Percentiles rank a stretch among this genome's conserved stretches.
phyloP scores from a whole-genome alignment of 2,113 vertebrate genomes.

The Engystomops pustulosus region DNA sequence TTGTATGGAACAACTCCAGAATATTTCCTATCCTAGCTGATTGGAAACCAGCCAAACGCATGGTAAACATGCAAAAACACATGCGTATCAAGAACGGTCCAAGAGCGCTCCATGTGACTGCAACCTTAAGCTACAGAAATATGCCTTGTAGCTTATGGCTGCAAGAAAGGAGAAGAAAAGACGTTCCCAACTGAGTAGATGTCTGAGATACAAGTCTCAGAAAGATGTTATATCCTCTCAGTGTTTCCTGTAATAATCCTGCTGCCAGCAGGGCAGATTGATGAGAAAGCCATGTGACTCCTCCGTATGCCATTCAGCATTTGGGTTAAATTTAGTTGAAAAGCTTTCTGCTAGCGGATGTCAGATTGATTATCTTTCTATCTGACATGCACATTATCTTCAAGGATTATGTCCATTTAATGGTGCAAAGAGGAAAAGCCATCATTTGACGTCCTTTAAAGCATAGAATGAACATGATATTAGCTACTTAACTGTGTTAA shows the following conservation, averaged over 20 bases:
- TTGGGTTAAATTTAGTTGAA: constrained; percentile 57
- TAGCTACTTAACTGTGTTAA: constrained; percentile 17
- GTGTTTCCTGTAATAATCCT: constrained; percentile 17
- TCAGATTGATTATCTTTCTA: constrained; percentile 46
- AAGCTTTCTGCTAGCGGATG: constrained; percentile 39
- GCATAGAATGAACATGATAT: constrained; percentile 20
- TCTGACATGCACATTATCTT: constrained; percentile 49
- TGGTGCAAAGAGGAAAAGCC: constrained; percentile 46
- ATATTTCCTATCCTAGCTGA: too few species aligned
- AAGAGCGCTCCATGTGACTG: too few species aligned
- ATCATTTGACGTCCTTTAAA: not conserved
- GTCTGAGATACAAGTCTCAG: not conserved
- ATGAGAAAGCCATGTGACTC: constrained; percentile 36
- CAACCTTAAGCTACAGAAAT: too few species aligned
- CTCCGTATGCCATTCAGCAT: constrained; percentile 61
- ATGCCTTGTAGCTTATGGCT: too few species aligned
- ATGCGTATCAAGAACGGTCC: too few species aligned
- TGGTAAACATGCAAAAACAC: too few species aligned
- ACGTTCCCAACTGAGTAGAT: not conserved
- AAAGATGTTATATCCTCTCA: not conserved
- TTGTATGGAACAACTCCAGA: too few species aligned
- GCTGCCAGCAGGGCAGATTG: constrained; percentile 52
- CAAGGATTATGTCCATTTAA: constrained; percentile 42
- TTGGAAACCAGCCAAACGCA: too few species aligned
- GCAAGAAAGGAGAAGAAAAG: not conserved